A percentile compares a stretch with the other conserved stretches of the same genome.
Evolutionary conservation across 2,888 invertebrate species (phyloP).

Genomic region (Archips xylosteana): DNA sequence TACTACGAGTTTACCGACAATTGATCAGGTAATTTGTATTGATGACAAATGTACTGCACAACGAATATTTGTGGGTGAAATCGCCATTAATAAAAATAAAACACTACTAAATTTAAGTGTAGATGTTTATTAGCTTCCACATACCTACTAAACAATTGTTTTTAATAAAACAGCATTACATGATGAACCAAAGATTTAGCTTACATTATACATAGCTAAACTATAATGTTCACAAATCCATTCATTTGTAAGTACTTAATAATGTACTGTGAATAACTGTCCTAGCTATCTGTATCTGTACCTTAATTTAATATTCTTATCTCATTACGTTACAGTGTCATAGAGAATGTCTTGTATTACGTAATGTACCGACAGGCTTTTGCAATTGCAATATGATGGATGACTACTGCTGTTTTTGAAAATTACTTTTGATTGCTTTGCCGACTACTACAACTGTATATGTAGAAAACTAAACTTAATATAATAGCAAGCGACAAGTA

Average conservation of each 20-base stretch:
- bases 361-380: neutral
- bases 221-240: conserved; percentile 16
- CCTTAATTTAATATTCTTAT: neutral
- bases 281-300: no score
- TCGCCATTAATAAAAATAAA: neutral
- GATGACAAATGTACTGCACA: no score
- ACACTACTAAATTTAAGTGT: conserved; percentile 13
- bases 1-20: no score
- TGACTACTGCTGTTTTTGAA: neutral
- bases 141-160: conserved; percentile 12
- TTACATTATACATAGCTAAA: conserved; percentile 24
- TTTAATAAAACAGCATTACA: conserved; percentile 33
- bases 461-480: neutral
- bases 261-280: neutral
- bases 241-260: conserved; percentile 1
- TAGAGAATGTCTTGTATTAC: neutral
- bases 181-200: conserved; percentile 14
- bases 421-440: neutral
- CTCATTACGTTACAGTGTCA: neutral
- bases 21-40: no score
- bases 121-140: conserved; percentile 37
- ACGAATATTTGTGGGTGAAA: no score
- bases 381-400: neutral
- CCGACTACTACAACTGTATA: neutral
- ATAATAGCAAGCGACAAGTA: neutral